phyloP scores from a whole-genome alignment of 2,888 invertebrate genomes.

The Synanthedon formicaeformis region DNA sequence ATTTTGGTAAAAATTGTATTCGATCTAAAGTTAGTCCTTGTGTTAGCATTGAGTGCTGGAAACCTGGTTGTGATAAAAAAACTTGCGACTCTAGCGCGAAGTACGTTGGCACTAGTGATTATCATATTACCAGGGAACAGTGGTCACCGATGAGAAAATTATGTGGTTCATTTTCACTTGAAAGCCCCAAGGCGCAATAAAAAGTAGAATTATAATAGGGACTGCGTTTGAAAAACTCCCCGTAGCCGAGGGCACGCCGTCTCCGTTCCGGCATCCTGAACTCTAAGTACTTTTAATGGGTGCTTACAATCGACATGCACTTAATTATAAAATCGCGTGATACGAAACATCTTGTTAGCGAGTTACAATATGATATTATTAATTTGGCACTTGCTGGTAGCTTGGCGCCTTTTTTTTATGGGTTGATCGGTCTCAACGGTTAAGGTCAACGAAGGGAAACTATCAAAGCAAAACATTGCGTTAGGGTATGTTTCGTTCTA shows the following conservation, averaged over 20 bases:
- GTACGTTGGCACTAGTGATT: constrained; percentile 23
- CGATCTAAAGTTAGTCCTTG: too few species aligned
- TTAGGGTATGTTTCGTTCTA: too few species aligned
- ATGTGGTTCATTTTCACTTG: constrained; percentile 62
- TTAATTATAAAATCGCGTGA: constrained; percentile 14
- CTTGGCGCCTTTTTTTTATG: too few species aligned
- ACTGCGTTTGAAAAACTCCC: not conserved
- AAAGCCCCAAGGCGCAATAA: constrained; percentile 31
- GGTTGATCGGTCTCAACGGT: too few species aligned
- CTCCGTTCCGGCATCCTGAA: constrained; percentile 20
- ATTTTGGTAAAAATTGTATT: too few species aligned
- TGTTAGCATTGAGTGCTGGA: too few species aligned
- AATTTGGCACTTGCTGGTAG: too few species aligned
- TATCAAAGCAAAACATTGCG: too few species aligned
- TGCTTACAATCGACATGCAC: constrained; percentile 7
- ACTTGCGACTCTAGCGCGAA: too few species aligned
- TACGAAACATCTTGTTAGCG: not conserved
- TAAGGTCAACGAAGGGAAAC: too few species aligned
- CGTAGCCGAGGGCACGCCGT: constrained; percentile 8
- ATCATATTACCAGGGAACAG: constrained; percentile 68
- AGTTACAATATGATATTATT: not conserved
- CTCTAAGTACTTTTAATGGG: constrained; percentile 1
- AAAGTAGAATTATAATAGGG: constrained; percentile 21
- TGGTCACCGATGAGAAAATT: constrained; percentile 65
- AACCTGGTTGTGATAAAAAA: too few species aligned